A percentile compares a stretch with the other conserved stretches of the same genome.
These are phyloP conservation scores for Colletes gigas DNA, from an alignment of 1,140 invertebrate species.

Conservation along the genomic window DNA sequence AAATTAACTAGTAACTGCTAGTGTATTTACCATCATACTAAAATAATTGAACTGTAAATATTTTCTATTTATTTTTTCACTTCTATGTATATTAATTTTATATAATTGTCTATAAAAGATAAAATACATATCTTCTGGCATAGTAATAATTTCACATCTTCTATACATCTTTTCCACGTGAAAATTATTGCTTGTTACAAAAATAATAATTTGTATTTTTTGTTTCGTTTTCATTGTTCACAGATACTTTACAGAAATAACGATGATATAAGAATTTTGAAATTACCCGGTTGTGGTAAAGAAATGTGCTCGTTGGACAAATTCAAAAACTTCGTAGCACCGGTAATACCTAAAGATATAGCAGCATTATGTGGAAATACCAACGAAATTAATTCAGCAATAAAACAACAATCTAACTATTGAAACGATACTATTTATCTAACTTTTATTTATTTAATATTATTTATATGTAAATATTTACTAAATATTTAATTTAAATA, in stretches of 20 bases:
- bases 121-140: no score
- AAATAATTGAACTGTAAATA: no score
- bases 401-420: not conserved
- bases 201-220: not conserved
- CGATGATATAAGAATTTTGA: not conserved
- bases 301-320: slow-evolving; percentile 20
- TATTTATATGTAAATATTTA: no score
- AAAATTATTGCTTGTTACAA: no score
- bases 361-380: not conserved
- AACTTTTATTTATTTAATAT: not conserved
- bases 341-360: not conserved
- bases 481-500: no score
- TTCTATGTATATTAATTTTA: no score
- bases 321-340: slow-evolving; percentile 1
- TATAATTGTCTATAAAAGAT: no score
- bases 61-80: no score
- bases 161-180: no score
- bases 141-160: no score
- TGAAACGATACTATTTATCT: not conserved
- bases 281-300: slow-evolving; percentile 1
- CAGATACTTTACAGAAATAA: slow-evolving; percentile 15
- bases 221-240: not conserved
- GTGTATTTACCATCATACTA: no score
- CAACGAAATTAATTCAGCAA: not conserved
- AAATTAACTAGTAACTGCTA: not conserved